Evolutionary conservation across 2,888 invertebrate genomes (phyloP).

Genomic region (Sesamia inferens): DNA sequence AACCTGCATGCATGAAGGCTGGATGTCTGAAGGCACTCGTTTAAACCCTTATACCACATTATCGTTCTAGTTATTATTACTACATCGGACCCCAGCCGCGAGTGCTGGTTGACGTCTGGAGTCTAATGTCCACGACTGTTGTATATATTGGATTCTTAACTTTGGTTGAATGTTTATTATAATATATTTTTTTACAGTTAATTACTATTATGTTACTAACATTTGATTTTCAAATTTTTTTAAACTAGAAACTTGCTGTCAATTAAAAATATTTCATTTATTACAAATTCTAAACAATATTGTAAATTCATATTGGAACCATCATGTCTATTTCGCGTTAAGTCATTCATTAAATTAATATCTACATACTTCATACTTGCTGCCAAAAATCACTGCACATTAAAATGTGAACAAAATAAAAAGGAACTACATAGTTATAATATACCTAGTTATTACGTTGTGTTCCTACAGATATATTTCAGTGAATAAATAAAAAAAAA

Average conservation of each 20-base stretch:
- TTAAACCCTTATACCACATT: slow-evolving; percentile 84
- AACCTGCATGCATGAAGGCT: slow-evolving; percentile 87
- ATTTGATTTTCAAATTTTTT: slow-evolving; percentile 76
- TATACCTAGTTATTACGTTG: slow-evolving; percentile 56
- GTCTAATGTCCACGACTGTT: slow-evolving; percentile 70
- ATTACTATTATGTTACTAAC: slow-evolving; percentile 76
- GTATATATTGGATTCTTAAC: slow-evolving; percentile 79
- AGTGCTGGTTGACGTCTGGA: slow-evolving; percentile 49
- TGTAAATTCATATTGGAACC: slow-evolving; percentile 38
- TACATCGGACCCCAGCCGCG: slow-evolving; percentile 63
- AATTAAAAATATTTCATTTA: slow-evolving; percentile 47
- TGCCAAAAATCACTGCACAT: slow-evolving; percentile 64
- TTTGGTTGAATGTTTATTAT: slow-evolving; percentile 77
- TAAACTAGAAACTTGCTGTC: slow-evolving; percentile 67
- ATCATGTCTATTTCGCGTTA: slow-evolving; percentile 49
- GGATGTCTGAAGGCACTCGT: slow-evolving; percentile 89
- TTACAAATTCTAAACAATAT: slow-evolving; percentile 53
- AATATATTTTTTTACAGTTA: slow-evolving; percentile 65
- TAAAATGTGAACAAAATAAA: slow-evolving; percentile 57
- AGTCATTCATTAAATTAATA: slow-evolving; percentile 53
- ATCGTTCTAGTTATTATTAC: slow-evolving; percentile 72
- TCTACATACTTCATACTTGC: slow-evolving; percentile 51
- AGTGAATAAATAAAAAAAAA: slow-evolving; percentile 47
- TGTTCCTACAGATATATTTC: slow-evolving; percentile 49
- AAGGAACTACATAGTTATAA: slow-evolving; percentile 61